Evolutionary conservation across 2,113 vertebrate species (phyloP).

Genomic region (Danionella cerebrum): DNA sequence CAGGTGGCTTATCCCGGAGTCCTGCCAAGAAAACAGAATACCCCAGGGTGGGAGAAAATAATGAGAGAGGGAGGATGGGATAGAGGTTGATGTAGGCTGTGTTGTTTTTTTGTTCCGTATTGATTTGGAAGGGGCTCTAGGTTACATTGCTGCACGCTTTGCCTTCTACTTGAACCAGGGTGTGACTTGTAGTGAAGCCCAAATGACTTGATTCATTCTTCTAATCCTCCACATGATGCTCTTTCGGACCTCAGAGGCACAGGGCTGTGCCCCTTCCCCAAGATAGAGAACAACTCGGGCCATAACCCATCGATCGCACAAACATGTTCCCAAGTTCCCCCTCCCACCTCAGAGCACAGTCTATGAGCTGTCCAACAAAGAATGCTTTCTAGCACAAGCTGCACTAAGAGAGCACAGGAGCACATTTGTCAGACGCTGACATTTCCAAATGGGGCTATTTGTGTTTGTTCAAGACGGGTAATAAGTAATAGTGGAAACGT

Average conservation of each 20-base stretch:
- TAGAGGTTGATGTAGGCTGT: conserved; percentile 59
- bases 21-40: conserved; percentile 66
- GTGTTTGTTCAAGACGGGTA: background rate
- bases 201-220: conserved; percentile 69
- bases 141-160: conserved; percentile 53
- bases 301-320: conserved; percentile 40
- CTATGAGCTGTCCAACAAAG: conserved; percentile 22
- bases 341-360: conserved; percentile 28
- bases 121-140: conserved; percentile 60
- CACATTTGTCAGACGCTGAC: conserved; percentile 28
- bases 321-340: conserved; percentile 17
- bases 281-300: conserved; percentile 42
- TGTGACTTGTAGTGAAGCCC: conserved; percentile 58
- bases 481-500: conserved; percentile 29
- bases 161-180: conserved; percentile 57
- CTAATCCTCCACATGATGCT: conserved; percentile 57
- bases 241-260: conserved; percentile 50
- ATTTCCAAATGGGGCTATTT: conserved; percentile 20
- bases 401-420: background rate
- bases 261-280: conserved; percentile 59
- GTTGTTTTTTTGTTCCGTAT: conserved; percentile 55
- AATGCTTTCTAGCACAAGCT: conserved; percentile 18
- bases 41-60: conserved; percentile 62
- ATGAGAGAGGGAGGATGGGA: conserved; percentile 32
- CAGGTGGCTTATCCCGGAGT: conserved; percentile 63